Percentiles rank a stretch among this genome's conserved stretches.
These are phyloP conservation scores for Tetragnatha montana DNA, from an alignment of 2,888 invertebrate genomes.

Conservation along the genomic window DNA sequence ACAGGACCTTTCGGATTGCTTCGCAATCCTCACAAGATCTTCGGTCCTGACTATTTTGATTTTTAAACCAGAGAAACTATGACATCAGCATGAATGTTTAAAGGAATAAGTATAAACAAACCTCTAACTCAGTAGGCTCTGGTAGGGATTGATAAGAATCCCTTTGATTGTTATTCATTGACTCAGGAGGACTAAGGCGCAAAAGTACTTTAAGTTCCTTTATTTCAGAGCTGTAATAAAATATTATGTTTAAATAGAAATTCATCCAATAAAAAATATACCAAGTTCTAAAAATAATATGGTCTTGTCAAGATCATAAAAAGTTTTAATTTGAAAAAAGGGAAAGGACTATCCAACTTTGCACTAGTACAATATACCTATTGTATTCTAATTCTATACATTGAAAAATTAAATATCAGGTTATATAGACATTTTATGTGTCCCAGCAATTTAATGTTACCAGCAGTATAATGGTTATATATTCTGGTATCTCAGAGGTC, in stretches of 20 bases:
- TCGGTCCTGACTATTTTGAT: too few species aligned
- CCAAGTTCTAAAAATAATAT: not conserved
- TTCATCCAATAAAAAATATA: not conserved
- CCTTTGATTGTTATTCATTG: slow-evolving; percentile 52
- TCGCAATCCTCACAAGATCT: too few species aligned
- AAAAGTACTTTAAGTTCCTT: slow-evolving; percentile 64
- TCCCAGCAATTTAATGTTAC: too few species aligned
- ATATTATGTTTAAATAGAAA: not conserved
- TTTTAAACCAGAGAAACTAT: too few species aligned
- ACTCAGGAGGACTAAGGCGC: slow-evolving; percentile 66
- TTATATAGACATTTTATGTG: too few species aligned
- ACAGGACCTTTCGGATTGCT: too few species aligned
- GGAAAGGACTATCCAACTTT: too few species aligned
- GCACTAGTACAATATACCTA: too few species aligned
- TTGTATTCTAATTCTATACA: too few species aligned
- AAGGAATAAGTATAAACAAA: slow-evolving; percentile 27
- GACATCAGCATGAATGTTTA: not conserved
- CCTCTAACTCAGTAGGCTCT: slow-evolving; percentile 70
- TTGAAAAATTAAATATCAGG: too few species aligned
- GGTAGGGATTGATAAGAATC: slow-evolving; percentile 53
- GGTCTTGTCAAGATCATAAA: not conserved
- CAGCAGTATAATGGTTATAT: too few species aligned
- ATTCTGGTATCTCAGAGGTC: too few species aligned
- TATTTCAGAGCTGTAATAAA: slow-evolving; percentile 64
- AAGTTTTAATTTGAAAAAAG: not conserved